Conservation (phyloP, 2,888 invertebrate species). For the Emmelina monodactyla region DNA sequence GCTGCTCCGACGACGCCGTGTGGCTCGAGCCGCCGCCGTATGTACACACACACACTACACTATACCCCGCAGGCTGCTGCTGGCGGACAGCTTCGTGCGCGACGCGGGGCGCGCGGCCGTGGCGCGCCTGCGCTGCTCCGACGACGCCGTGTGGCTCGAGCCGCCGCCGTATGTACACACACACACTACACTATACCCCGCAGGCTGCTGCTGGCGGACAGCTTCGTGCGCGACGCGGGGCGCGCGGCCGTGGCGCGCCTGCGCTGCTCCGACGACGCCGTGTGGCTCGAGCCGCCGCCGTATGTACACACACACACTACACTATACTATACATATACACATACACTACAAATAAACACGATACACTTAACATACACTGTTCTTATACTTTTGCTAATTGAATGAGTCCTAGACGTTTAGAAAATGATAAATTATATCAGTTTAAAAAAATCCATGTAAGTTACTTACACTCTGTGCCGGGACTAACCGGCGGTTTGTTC, state of each 20-base stretch:
- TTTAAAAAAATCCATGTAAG: no score
- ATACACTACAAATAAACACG: no score
- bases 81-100: conserved; percentile 90
- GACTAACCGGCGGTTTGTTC: no score
- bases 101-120: conserved; percentile 34
- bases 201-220: conserved; percentile 85
- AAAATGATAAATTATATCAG: no score
- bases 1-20: conserved; percentile 43
- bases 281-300: conserved; percentile 35
- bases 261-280: conserved; percentile 40
- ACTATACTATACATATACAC: no score
- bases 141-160: conserved; percentile 42
- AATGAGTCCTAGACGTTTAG: no score
- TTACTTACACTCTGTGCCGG: no score
- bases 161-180: conserved; percentile 26
- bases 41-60: no score
- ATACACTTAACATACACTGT: no score
- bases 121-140: conserved; percentile 33
- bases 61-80: conserved; percentile 84
- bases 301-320: no score
- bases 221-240: conserved; percentile 76
- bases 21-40: conserved; percentile 33
- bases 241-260: conserved; percentile 28
- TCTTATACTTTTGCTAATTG: no score
- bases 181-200: no score